Evolutionary conservation across 1,140 invertebrate species (phyloP).

Genomic region (Pseudomyrmex pallidus): DNA sequence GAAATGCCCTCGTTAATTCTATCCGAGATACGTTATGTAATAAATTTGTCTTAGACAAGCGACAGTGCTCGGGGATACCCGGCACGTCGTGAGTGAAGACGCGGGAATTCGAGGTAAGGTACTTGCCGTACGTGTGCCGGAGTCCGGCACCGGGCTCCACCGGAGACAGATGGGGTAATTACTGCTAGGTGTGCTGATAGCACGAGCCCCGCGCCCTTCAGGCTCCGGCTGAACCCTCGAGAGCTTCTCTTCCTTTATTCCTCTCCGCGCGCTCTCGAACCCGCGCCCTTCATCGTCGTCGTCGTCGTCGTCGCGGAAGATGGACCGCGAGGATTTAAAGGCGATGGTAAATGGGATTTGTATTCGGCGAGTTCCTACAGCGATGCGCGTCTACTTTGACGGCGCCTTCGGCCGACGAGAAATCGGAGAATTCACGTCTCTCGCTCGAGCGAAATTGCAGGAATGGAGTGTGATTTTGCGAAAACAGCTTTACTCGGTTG

Average conservation of each 20-base stretch:
- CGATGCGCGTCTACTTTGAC: slow-evolving; percentile 3
- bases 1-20: slow-evolving; percentile 48
- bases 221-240: slow-evolving; percentile 5
- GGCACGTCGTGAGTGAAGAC: slow-evolving; percentile 66
- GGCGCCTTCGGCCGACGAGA: background rate
- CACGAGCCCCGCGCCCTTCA: slow-evolving; percentile 50
- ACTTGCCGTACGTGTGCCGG: slow-evolving; percentile 54
- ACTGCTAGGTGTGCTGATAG: slow-evolving; percentile 75
- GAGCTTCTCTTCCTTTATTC: background rate
- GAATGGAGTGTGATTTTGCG: slow-evolving; percentile 6
- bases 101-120: slow-evolving; percentile 57
- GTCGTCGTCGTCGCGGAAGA: background rate
- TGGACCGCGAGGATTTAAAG: slow-evolving; percentile 34
- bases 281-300: background rate
- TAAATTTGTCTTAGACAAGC: slow-evolving; percentile 75
- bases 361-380: slow-evolving; percentile 15
- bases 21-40: slow-evolving; percentile 70
- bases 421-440: background rate
- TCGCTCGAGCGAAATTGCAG: slow-evolving; percentile 1
- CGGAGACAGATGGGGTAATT: slow-evolving; percentile 79
- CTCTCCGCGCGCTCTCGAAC: background rate
- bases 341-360: slow-evolving; percentile 32
- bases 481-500: background rate
- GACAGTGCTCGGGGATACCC: slow-evolving; percentile 66
- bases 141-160: slow-evolving; percentile 69